Percentiles rank a stretch among this genome's conserved stretches.
Evolutionary conservation across 2,888 invertebrate species (phyloP).

Genomic region (Empis livida): DNA sequence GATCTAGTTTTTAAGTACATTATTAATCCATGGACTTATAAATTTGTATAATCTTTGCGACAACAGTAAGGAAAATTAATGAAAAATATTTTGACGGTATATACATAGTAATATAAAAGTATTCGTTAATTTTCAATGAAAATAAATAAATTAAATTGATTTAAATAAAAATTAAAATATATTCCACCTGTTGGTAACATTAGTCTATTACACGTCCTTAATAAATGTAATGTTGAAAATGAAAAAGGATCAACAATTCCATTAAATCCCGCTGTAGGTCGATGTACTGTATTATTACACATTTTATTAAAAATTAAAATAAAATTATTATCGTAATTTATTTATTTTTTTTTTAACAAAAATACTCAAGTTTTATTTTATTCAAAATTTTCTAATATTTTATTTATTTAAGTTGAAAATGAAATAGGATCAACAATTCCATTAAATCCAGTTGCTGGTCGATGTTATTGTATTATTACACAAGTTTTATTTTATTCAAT

Average conservation of each 20-base stretch:
- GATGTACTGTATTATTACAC: constrained; percentile 20
- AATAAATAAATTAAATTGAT: too few relatives aligned
- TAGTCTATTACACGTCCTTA: constrained; percentile 54
- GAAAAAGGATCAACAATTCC: constrained; percentile 28
- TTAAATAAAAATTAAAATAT: too few relatives aligned
- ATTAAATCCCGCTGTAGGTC: constrained; percentile 12
- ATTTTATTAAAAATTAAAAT: constrained; percentile 9
- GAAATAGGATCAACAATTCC: constrained; percentile 28
- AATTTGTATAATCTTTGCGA: too few relatives aligned
- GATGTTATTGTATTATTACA: constrained; percentile 20
- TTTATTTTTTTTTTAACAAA: neutral
- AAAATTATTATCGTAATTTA: neutral
- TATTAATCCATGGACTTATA: too few relatives aligned
- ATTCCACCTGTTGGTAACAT: constrained; percentile 44
- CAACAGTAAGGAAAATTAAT: too few relatives aligned
- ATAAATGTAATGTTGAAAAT: constrained; percentile 49
- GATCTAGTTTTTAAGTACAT: too few relatives aligned
- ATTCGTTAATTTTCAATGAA: too few relatives aligned
- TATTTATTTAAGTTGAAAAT: too few relatives aligned
- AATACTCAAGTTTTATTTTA: neutral
- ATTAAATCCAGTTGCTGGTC: constrained; percentile 12
- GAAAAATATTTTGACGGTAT: too few relatives aligned
- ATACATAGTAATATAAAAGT: too few relatives aligned
- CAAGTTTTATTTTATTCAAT: constrained; percentile 12
- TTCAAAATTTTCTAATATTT: too few relatives aligned